A percentile compares a stretch with the other conserved stretches of the same genome.
Conservation (phyloP, 1,140 invertebrate species). For the Akabosia matsudoensis region DNA sequence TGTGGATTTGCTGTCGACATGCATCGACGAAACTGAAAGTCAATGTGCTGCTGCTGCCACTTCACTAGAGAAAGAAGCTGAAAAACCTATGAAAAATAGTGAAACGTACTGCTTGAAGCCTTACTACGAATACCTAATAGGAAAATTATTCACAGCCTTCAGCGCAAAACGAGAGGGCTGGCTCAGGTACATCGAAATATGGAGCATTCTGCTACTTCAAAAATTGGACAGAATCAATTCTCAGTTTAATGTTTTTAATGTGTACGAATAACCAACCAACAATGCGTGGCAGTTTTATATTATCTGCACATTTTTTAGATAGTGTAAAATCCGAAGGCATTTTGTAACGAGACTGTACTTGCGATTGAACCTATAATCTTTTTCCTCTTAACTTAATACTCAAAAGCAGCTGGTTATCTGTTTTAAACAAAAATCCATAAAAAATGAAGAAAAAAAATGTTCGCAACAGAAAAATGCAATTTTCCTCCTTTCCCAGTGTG, state of each 20-base stretch:
- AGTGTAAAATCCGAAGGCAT: neutral
- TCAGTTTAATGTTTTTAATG: conserved; percentile 14
- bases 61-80: neutral
- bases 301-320: neutral
- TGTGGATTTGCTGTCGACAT: conserved; percentile 5
- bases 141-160: neutral
- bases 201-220: conserved; percentile 4
- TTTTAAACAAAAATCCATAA: neutral
- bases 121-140: conserved; percentile 20
- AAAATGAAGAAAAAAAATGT: neutral
- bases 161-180: neutral
- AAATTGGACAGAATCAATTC: conserved; percentile 11
- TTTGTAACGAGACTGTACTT: neutral
- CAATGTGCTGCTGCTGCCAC: neutral
- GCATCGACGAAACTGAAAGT: neutral
- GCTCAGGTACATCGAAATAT: neutral
- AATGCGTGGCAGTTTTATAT: neutral
- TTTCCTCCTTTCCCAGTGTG: too few species aligned
- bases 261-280: neutral
- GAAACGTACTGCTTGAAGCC: conserved; percentile 17
- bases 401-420: neutral
- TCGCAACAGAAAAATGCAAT: neutral
- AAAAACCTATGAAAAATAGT: neutral
- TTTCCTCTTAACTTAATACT: neutral
- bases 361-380: neutral